phyloP scores from a whole-genome alignment of 1,140 invertebrate genomes.

The Akabosia matsudoensis region DNA sequence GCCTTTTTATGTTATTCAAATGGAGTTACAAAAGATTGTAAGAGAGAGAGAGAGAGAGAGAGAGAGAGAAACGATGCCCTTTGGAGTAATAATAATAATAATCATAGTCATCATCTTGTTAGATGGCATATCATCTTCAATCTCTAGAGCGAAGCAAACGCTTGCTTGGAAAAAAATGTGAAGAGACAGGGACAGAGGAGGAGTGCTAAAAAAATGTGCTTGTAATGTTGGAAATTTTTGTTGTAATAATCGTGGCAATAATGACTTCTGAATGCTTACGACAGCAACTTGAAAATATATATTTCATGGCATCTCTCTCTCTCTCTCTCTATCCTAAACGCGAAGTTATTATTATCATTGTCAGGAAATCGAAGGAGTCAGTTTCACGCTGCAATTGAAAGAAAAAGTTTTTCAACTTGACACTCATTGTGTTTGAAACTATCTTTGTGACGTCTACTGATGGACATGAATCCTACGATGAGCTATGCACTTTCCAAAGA shows the following conservation, averaged over 20 bases:
- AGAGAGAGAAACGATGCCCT: too few relatives aligned
- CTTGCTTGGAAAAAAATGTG: neutral
- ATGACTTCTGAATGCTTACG: neutral
- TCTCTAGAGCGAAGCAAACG: neutral
- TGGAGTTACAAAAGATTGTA: neutral
- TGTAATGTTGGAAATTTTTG: neutral
- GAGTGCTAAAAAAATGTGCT: neutral
- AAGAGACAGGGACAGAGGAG: neutral
- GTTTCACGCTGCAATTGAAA: neutral
- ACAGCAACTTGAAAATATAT: neutral
- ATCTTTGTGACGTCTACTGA: too few relatives aligned
- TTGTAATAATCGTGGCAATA: neutral
- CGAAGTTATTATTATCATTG: neutral
- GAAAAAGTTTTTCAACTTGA: neutral
- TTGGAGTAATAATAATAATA: constrained; percentile 14
- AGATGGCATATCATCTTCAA: neutral
- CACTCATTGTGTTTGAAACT: too few relatives aligned
- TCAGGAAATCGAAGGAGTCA: neutral
- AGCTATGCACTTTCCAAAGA: too few relatives aligned
- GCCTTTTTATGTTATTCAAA: neutral
- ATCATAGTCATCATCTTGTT: neutral
- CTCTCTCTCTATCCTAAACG: too few relatives aligned
- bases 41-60: neutral
- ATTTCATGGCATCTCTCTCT: neutral
- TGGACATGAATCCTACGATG: too few relatives aligned